Evolutionary conservation across 1,140 invertebrate species (phyloP), one percentile per base, ranked within the genome.

Genomic region (Sycobia sp.): DNA sequence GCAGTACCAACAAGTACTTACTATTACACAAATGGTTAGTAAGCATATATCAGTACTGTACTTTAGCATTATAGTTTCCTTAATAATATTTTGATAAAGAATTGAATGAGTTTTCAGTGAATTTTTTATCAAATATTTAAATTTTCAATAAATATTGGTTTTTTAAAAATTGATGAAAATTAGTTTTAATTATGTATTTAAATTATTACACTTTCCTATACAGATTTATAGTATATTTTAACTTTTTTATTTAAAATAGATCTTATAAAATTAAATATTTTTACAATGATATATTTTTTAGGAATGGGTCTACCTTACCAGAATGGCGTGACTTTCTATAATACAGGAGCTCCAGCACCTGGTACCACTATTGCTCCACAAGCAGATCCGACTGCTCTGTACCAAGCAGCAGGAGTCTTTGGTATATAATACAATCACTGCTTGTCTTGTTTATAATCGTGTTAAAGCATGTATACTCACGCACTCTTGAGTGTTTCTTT

Each of bases 251-350:
- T n/a, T n/a, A n/a, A n/a, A n/a, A n/a, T n/a, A n/a, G n/a, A n/a
- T n/a, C n/a, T n/a, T n/a, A n/a, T n/a, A n/a, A n/a, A n/a, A n/a
- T n/a, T n/a, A n/a, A n/a, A n/a, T n/a, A n/a, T 32, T 32, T 32
- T 32, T 4, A 22, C 4, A 51, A 51, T 63, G 2, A 57, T 60
- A 14, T 39, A 14, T 57, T n/a, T 39, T 68, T 61, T 32, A 81
- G 80, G 79, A 60, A 79, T 81, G 75, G 76, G 79, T 43, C 68
- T 82, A 49, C 81, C 85, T 55, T 86, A 86, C 71, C 85, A 86
- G 59, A 86, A 85, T 80, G 84, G 85, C 18, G 82, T 86, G 79
- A 83, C 86, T 20, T 84, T 86, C 65, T 87, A 86, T 56, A 80
- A 81, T 63, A 65, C 80, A 38, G 75, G 74, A 51, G 74, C 75